phyloP scores from a whole-genome alignment of 1,140 invertebrate genomes.

The Contarinia nasturtii region DNA sequence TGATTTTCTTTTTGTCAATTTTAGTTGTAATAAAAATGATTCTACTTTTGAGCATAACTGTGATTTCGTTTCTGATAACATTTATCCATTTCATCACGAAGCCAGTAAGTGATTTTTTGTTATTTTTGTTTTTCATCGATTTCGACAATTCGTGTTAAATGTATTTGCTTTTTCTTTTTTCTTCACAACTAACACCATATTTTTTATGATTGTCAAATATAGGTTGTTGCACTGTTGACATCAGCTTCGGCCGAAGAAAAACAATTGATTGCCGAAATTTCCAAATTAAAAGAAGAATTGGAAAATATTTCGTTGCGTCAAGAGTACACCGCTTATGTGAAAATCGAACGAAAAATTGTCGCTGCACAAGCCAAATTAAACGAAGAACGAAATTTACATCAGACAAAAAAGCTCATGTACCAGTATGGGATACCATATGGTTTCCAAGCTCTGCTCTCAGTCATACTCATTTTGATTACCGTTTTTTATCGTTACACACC shows the following conservation, averaged over 20 bases:
- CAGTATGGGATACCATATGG: background rate
- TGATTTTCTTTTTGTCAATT: too few species aligned
- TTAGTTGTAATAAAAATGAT: too few species aligned
- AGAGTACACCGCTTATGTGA: background rate
- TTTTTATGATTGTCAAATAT: too few species aligned
- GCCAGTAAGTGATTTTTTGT: too few species aligned
- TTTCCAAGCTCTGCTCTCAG: background rate
- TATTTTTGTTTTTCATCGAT: too few species aligned
- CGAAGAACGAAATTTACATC: background rate
- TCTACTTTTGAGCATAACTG: too few species aligned
- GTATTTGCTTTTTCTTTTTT: background rate
- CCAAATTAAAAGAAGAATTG: background rate
- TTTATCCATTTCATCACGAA: too few species aligned
- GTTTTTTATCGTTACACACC: background rate
- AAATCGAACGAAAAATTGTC: conserved; percentile 1
- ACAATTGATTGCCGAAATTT: background rate
- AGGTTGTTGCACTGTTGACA: background rate
- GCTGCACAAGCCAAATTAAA: background rate
- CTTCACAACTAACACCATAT: too few species aligned
- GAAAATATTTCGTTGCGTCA: background rate
- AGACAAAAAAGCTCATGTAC: background rate
- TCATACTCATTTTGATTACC: background rate
- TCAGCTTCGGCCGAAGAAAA: background rate
- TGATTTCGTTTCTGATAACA: too few species aligned
- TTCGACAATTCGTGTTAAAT: too few species aligned